Base-by-base conservation (phyloP, 2,113 vertebrate species). In the Isichthys henryi region DNA sequence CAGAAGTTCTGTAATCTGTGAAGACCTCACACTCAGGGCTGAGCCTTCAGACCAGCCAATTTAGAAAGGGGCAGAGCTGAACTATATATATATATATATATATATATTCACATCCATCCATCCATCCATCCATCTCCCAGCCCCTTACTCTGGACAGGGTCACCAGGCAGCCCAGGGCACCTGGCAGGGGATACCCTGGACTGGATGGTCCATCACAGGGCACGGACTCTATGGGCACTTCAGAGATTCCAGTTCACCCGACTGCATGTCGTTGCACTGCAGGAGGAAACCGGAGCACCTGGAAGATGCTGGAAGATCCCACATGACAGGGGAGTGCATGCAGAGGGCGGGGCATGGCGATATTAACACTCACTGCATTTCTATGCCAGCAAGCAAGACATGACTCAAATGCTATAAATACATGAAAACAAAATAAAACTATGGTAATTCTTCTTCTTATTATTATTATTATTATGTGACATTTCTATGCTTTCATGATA, bases 1-100 rank as follows among this genome's bases (percentile, higher is more conserved):
- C 89, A 89, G 91, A 93, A 90, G 93, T 94, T 93, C 93, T 95
- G 94, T 95, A 95, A 96, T 96, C 95, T 95, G 94, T 87, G 93
- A 95, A 96, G 95, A 93, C 93, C 93, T 94, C 93, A 94, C 93
- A 94, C 91, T 89, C 93, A 35, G 56, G 84, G 49, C 93, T 91
- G 88, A 89, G 93, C 92, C 92, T 92, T 91, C 19, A 8, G 43
- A n/a, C 50, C 49, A 9, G 27, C 50, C 50, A 11, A 11, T 35
- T 31, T 27, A 19, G 48, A 31, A 3, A 49, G 50, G n/a, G 13
- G 31, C 50, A 49, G n/a, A 27, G 46, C 31, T 39, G 13, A 35
- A 56, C 53, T 1, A 31, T 53, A 87, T 8, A 15, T n/a, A n/a
- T n/a, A n/a, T n/a, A n/a, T 1, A 31, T 53, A 87, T 1, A 31